phyloP scores from a whole-genome alignment of 2,888 invertebrate genomes.

The Lasius platythorax region DNA sequence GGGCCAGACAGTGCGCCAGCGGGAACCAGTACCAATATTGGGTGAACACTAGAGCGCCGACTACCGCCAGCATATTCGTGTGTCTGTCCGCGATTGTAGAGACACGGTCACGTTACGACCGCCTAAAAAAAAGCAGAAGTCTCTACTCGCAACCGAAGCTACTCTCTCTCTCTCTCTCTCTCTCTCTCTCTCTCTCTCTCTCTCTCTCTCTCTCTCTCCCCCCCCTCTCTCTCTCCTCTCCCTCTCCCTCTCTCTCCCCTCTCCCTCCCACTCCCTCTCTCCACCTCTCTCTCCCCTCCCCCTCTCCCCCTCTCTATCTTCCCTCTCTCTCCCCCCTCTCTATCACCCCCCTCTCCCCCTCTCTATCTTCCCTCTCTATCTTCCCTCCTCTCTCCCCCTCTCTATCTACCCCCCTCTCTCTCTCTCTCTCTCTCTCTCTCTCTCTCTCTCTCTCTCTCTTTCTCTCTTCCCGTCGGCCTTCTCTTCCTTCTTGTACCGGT shows the following conservation, averaged over 20 bases:
- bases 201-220: background rate
- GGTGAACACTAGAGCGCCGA: constrained; percentile 98
- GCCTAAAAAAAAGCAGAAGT: constrained; percentile 84
- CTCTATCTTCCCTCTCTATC: too few species aligned
- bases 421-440: background rate
- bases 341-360: too few species aligned
- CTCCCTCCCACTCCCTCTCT: too few species aligned
- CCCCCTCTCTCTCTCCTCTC: background rate
- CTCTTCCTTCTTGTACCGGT: background rate
- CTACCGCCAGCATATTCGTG: constrained; percentile 98
- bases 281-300: too few species aligned
- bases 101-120: constrained; percentile 99
- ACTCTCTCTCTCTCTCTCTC: background rate
- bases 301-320: too few species aligned
- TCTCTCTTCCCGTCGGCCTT: constrained; percentile 20
- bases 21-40: constrained; percentile 99
- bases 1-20: constrained; percentile 96
- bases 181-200: constrained; percentile 11
- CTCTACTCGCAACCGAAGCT: too few species aligned
- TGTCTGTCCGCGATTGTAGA: constrained; percentile 97
- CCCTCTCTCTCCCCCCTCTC: too few species aligned
- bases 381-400: too few species aligned
- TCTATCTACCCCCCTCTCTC: too few species aligned
- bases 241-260: constrained; percentile 6
- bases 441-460: background rate